phyloP scores from a whole-genome alignment of 2,888 invertebrate genomes.

The Odiellus spinosus region DNA sequence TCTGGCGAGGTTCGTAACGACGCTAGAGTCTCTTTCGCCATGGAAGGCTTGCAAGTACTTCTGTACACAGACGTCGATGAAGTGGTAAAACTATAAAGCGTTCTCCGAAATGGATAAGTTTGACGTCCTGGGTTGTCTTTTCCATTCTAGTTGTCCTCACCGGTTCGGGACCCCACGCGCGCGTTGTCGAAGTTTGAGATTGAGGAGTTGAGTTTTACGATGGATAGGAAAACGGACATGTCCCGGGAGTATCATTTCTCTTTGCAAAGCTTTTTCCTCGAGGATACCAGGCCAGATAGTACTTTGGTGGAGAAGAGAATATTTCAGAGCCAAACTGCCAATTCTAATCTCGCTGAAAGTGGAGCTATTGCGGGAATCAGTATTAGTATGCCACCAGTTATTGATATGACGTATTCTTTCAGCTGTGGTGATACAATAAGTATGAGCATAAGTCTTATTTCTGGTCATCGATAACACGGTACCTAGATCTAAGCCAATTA shows the following conservation, averaged over 20 bases:
- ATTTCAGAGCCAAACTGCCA: constrained; percentile 24
- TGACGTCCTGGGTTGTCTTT: neutral
- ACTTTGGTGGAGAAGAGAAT: constrained; percentile 28
- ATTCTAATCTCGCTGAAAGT: constrained; percentile 19
- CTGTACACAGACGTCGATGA: constrained; percentile 58
- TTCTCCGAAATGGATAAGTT: no score
- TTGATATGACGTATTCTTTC: constrained; percentile 49
- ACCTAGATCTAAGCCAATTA: neutral
- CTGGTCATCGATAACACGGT: neutral
- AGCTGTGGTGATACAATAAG: constrained; percentile 40
- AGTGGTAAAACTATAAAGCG: constrained; percentile 36
- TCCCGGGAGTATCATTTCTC: constrained; percentile 52
- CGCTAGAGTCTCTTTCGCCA: constrained; percentile 39
- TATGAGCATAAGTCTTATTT: constrained; percentile 10
- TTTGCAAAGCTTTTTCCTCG: constrained; percentile 48
- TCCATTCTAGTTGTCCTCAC: constrained; percentile 10
- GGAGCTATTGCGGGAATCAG: constrained; percentile 20
- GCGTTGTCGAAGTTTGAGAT: constrained; percentile 52
- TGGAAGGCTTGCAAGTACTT: constrained; percentile 53
- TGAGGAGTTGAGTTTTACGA: constrained; percentile 45
- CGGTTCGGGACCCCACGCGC: constrained; percentile 28
- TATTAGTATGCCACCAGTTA: constrained; percentile 42
- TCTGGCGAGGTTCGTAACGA: constrained; percentile 47
- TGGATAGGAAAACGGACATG: constrained; percentile 49
- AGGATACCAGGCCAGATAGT: constrained; percentile 55